These are phyloP conservation scores for Julus scanicus DNA, from an alignment of 2,888 invertebrate species.

Conservation along the genomic window DNA sequence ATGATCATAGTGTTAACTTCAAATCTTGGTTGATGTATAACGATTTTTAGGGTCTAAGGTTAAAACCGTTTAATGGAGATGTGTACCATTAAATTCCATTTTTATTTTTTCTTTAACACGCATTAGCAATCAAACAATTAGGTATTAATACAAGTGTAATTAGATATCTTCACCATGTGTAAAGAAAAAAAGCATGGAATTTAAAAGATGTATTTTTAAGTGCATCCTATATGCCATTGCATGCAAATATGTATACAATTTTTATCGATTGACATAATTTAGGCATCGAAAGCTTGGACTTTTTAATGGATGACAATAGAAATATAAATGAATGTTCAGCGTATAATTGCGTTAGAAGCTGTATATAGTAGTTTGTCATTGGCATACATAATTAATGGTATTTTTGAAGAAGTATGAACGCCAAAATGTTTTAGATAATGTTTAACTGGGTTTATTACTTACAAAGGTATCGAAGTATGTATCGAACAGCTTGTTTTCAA, in stretches of 20 bases:
- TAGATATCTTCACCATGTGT: neutral
- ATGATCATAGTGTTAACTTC: too few relatives aligned
- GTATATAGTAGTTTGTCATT: neutral
- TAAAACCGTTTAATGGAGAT: neutral
- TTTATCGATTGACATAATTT: neutral
- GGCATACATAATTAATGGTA: neutral
- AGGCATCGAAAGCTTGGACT: neutral
- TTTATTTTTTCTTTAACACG: neutral
- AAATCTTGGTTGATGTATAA: too few relatives aligned
- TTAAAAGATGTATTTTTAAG: neutral
- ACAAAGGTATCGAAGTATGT: too few relatives aligned
- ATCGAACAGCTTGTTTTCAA: too few relatives aligned
- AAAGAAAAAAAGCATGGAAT: neutral
- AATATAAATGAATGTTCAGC: neutral
- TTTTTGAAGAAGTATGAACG: too few relatives aligned
- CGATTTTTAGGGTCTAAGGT: too few relatives aligned
- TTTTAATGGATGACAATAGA: neutral
- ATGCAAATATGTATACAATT: neutral
- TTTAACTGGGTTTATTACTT: too few relatives aligned
- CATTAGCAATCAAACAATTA: slow-evolving; percentile 10
- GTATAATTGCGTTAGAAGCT: neutral
- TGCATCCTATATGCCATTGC: neutral
- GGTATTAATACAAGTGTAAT: neutral
- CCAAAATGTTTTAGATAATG: too few relatives aligned
- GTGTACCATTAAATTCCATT: neutral